Base-by-base conservation (phyloP, 2,888 invertebrate species). In the Crossocerus cetratus region DNA sequence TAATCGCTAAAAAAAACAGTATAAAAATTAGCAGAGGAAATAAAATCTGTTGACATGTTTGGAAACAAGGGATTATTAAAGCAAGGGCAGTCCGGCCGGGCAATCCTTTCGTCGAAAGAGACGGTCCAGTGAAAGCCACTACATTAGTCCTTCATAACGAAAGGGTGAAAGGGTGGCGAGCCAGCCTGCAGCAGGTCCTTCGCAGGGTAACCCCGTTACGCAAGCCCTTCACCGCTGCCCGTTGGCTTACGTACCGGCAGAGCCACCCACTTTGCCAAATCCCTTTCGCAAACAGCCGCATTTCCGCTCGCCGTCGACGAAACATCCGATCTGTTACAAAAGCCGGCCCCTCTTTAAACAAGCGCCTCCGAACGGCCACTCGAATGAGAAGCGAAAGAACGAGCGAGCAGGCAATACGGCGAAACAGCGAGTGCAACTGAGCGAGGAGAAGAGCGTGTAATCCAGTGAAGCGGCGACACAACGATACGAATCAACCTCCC, bases 281-380 rank as follows among this genome's bases (percentile, higher is more conserved):
- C 78, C 69, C 69, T 74, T 71, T 65, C 16, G 69, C 78, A 78
- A 78, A 77, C 77, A 78, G 77, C 71, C 71, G 74, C 66, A 67
- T 78, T 74, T 77, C 70, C 63, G 59, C 59, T 20, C 23, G 45
- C 44, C 22, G 58, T 67, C 18, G 5, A 13, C 20, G 32, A 23
- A 20, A 32, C 32, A 4, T 18, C 32, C 69, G 73, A 66, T 78
- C 74, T 63, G 78, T 77, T 78, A 74, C 76, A 62, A 65, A 75
- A 67, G 69, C 57, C 22, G 65, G 55, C 76, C 32, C 32, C 77
- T 74, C 74, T 78, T 74, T 72, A 77, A 78, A 77, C 78, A 72
- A 65, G 60, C 22, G 45, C 71, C 71, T 43, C 18, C 8, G 13
- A 49, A 49, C 49, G 14, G 49, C 49, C 57, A n/a, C 53, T 18